A percentile compares a stretch with the other conserved stretches of the same genome.
phyloP scores from a whole-genome alignment of 2,113 vertebrate genomes.

The Phrynosoma blainvillii region DNA sequence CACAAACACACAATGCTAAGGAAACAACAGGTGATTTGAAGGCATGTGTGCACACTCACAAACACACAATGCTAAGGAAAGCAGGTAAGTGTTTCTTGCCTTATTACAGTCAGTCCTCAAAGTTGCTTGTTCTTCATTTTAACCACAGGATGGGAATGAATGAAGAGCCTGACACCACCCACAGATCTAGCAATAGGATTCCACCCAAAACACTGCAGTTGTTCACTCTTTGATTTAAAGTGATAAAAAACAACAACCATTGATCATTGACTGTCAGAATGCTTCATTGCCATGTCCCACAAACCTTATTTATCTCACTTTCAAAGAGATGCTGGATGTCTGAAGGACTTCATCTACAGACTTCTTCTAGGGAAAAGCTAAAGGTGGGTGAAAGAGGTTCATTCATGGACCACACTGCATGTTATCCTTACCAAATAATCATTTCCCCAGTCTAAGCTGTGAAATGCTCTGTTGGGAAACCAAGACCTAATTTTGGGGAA shows the following conservation, averaged over 20 bases:
- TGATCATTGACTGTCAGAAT: not conserved
- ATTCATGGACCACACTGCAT: slow-evolving; percentile 26
- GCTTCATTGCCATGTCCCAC: slow-evolving; percentile 4
- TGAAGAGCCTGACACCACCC: not conserved
- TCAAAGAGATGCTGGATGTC: not conserved
- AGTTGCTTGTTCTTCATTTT: not conserved
- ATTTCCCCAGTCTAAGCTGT: not conserved
- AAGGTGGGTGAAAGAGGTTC: not conserved
- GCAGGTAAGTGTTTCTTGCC: not conserved
- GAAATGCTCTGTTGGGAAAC: not conserved
- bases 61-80: not conserved
- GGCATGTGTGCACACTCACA: too few species aligned
- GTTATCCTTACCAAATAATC: slow-evolving; percentile 10
- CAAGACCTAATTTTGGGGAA: too few species aligned
- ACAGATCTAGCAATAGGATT: slow-evolving; percentile 6
- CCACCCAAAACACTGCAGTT: slow-evolving; percentile 6
- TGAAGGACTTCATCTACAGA: slow-evolving; percentile 27
- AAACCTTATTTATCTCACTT: not conserved
- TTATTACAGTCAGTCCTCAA: slow-evolving; percentile 14
- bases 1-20: too few species aligned
- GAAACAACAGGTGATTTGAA: too few species aligned
- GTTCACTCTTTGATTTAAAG: slow-evolving; percentile 7
- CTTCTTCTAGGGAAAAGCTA: not conserved
- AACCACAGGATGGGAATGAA: not conserved
- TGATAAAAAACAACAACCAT: slow-evolving; percentile 11